These are phyloP conservation scores for Pygmarrhopalites habei DNA, from an alignment of 1,140 invertebrate species.

Conservation along the genomic window DNA sequence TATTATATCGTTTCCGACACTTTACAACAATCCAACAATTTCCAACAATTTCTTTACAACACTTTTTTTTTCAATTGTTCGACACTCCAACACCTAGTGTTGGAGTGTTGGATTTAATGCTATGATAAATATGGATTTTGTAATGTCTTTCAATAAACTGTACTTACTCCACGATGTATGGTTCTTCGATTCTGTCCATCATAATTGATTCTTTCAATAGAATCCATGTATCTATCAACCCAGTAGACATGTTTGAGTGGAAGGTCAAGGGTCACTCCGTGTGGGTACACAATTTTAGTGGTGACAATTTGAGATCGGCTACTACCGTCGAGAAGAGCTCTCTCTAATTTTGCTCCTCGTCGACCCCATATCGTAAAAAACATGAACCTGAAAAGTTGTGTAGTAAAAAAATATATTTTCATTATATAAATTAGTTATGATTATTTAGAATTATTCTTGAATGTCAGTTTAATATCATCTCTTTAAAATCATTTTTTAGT, in stretches of 20 bases:
- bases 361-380: conserved; percentile 68
- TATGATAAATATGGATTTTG: background rate
- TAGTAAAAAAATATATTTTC: too few species aligned
- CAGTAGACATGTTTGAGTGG: conserved; percentile 67
- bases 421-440: too few species aligned
- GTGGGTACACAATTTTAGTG: conserved; percentile 63
- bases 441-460: too few species aligned
- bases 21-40: too few species aligned
- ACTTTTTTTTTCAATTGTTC: too few species aligned
- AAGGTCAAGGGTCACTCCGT: conserved; percentile 62
- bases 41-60: too few species aligned
- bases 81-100: too few species aligned
- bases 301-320: conserved; percentile 50
- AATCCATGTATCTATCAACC: conserved; percentile 68
- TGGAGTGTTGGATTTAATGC: too few species aligned
- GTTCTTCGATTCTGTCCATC: conserved; percentile 58
- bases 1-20: too few species aligned
- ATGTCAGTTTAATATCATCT: too few species aligned
- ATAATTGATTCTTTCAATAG: conserved; percentile 63
- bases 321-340: conserved; percentile 55
- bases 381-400: conserved; percentile 55
- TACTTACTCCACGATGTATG: conserved; percentile 50
- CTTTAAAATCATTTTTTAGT: too few species aligned
- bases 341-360: conserved; percentile 53
- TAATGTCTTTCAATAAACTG: conserved; percentile 3